These are phyloP conservation scores for Labeo calbasu DNA, from an alignment of 2,797 vertebrate species.

Conservation along the genomic window DNA sequence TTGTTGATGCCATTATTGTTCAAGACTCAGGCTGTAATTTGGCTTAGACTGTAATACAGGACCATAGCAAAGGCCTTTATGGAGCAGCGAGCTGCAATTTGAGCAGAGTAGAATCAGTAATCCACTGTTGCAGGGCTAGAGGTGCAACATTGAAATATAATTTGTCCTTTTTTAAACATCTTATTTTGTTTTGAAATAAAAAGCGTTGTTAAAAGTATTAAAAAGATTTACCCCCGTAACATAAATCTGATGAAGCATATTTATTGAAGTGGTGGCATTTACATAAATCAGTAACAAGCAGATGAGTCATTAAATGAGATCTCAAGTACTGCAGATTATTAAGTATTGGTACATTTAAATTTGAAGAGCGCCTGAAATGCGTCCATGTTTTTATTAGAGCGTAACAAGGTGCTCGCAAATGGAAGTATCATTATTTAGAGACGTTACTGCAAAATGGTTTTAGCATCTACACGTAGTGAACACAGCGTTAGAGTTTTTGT, in stretches of 20 bases:
- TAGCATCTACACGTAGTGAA: background rate
- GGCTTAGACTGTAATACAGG: slow-evolving; percentile 23
- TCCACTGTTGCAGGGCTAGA: background rate
- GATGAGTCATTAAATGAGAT: slow-evolving; percentile 14
- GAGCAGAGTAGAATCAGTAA: slow-evolving; percentile 28
- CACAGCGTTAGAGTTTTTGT: slow-evolving; percentile 53
- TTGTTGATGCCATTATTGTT: slow-evolving; percentile 45
- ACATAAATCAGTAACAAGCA: slow-evolving; percentile 25
- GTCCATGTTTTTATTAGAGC: background rate
- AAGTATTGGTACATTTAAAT: slow-evolving; percentile 6
- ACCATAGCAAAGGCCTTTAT: slow-evolving; percentile 20
- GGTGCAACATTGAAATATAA: background rate
- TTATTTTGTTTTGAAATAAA: background rate
- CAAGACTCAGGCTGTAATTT: slow-evolving; percentile 20
- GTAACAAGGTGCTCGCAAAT: slow-evolving; percentile 1
- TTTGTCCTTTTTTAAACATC: background rate
- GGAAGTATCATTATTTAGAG: slow-evolving; percentile 13
- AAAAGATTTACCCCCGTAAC: background rate
- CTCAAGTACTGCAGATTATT: background rate
- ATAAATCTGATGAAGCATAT: slow-evolving; percentile 3
- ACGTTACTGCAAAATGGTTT: background rate
- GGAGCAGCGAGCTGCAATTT: slow-evolving; percentile 12
- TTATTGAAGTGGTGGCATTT: background rate
- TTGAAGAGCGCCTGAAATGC: background rate
- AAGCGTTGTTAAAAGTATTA: background rate